These are phyloP conservation scores for Hiodon tergisus DNA, from an alignment of 2,113 vertebrate genomes.

Conservation along the genomic window DNA sequence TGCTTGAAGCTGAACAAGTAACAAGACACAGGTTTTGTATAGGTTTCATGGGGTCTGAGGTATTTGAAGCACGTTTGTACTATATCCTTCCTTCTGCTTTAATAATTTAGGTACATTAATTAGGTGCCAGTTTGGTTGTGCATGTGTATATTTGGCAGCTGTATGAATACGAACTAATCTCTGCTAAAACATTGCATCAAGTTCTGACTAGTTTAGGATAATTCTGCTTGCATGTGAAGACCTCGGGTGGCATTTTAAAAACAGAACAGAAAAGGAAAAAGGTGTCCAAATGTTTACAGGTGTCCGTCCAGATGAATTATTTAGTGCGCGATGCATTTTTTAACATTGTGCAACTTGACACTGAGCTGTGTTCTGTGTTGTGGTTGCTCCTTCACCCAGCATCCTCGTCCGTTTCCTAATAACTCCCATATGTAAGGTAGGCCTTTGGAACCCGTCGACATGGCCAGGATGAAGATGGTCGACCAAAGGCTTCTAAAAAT, in stretches of 20 bases:
- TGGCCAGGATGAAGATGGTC: conserved; percentile 51
- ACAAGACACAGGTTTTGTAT: not conserved
- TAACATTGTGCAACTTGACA: conserved; percentile 22
- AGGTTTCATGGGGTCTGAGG: not conserved
- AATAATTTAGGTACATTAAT: not conserved
- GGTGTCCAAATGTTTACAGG: not conserved
- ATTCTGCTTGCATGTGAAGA: not conserved
- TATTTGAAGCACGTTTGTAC: conserved; percentile 7
- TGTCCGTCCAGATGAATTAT: conserved; percentile 17
- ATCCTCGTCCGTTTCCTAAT: not conserved
- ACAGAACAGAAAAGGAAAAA: too few relatives aligned
- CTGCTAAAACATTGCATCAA: not conserved
- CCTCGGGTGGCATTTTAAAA: too few relatives aligned
- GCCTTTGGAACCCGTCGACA: conserved; percentile 16
- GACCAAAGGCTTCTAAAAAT: conserved; percentile 47
- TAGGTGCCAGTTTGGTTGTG: not conserved
- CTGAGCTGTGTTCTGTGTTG: not conserved
- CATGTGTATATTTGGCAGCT: not conserved
- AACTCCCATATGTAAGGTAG: not conserved
- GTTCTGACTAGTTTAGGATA: not conserved
- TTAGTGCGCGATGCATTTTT: conserved; percentile 38
- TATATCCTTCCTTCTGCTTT: conserved; percentile 1
- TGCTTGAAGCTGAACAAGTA: too few relatives aligned
- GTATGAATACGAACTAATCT: not conserved
- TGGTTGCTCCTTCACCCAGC: conserved; percentile 1